These are phyloP conservation scores for Microtus montanus DNA, from an alignment of 2,113 vertebrate species.

Conservation along the genomic window DNA sequence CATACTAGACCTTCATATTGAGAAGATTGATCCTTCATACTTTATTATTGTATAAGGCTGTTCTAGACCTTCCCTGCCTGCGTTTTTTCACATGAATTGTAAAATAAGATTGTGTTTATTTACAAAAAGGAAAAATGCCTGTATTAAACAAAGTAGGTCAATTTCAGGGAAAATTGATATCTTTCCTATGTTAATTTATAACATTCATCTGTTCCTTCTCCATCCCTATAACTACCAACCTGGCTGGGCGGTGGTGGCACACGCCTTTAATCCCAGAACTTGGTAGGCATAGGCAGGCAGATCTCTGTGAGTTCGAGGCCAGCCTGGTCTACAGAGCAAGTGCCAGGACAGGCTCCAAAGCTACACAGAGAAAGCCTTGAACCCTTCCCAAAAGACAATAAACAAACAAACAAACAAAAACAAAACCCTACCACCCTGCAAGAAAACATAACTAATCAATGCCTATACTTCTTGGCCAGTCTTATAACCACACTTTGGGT, in stretches of 20 bases:
- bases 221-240: neutral
- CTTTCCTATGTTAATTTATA: neutral
- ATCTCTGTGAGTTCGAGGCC: too few species aligned
- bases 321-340: too few species aligned
- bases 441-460: neutral
- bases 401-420: too few species aligned
- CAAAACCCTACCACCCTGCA: neutral
- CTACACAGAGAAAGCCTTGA: too few species aligned
- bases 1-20: neutral
- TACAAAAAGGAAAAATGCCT: neutral
- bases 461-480: neutral
- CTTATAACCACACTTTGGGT: neutral
- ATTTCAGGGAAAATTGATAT: neutral
- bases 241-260: too few species aligned
- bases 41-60: slow-evolving; percentile 23
- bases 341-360: too few species aligned
- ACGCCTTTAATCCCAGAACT: too few species aligned
- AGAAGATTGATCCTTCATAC: neutral
- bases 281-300: too few species aligned
- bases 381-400: too few species aligned
- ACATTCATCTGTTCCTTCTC: slow-evolving; percentile 5
- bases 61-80: neutral
- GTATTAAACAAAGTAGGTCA: neutral
- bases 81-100: neutral
- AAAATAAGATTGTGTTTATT: neutral